phyloP scores from a whole-genome alignment of 2,113 vertebrate genomes.

The Phrynosoma platyrhinos region DNA sequence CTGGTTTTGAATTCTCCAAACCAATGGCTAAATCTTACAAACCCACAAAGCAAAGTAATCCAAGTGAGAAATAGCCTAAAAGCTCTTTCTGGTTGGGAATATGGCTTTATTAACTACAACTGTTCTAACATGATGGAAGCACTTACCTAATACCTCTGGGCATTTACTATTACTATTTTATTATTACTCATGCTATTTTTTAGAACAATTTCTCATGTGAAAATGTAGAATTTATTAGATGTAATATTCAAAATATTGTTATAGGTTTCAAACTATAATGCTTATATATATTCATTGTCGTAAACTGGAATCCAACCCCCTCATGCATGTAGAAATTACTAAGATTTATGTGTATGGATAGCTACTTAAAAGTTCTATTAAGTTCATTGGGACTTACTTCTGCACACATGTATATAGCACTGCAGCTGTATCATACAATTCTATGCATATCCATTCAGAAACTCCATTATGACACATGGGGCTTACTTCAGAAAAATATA shows the following conservation, averaged over 20 bases:
- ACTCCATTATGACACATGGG: not conserved
- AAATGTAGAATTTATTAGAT: constrained; percentile 75
- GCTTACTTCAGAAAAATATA: not conserved
- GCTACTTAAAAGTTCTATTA: not conserved
- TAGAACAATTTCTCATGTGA: constrained; percentile 67
- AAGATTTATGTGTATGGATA: not conserved
- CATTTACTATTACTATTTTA: constrained; percentile 63
- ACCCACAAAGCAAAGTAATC: constrained; percentile 67
- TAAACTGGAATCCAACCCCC: not conserved
- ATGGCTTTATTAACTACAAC: constrained; percentile 75
- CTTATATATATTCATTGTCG: constrained; percentile 24
- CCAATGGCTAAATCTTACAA: constrained; percentile 68
- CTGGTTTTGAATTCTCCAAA: constrained; percentile 71
- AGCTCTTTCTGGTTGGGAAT: constrained; percentile 72
- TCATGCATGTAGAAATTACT: not conserved
- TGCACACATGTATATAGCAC: not conserved
- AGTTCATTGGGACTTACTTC: not conserved
- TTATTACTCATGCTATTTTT: not conserved
- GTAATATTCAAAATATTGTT: constrained; percentile 45
- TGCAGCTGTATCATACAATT: not conserved
- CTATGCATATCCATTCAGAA: not conserved
- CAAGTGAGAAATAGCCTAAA: constrained; percentile 78
- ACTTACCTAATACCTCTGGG: constrained; percentile 71
- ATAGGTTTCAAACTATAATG: constrained; percentile 34
- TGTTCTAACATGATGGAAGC: constrained; percentile 69